Evolutionary conservation across 2,113 vertebrate species (phyloP), one percentile per base, ranked within the genome.

Genomic region (Morone saxatilis): DNA sequence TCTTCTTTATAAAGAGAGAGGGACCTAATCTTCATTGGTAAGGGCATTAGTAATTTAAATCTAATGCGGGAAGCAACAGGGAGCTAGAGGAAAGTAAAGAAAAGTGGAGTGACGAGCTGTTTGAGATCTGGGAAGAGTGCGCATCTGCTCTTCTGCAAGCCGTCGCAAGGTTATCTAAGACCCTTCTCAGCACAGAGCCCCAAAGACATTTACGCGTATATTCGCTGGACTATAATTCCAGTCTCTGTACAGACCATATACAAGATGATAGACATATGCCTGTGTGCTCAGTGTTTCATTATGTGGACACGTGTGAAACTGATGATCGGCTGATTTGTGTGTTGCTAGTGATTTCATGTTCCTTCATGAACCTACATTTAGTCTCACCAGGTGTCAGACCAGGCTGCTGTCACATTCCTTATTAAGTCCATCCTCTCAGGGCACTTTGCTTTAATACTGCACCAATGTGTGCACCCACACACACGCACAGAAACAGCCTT

Each of bases 371-470:
- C 19, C 12, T 72, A 10, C 12, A 53, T 56, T 45, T 56, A 25
- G 14, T 70, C 36, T 9, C 47, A 40, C 38, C 75, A 86, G 72
- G 43, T 85, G 77, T 84, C 19, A 76, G 78, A 76, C n/a, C 1
- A 9, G 36, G 41, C 66, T 65, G 69, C 78, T 75, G 31, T 84
- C 76, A 66, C 67, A 70, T 87, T 90, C 80, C 74, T 86, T 51
- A 83, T 88, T 67, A 61, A 50, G 73, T 22, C n/a, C 25, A 7
- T 83, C 71, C 59, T 84, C 75, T 72, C 43, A 67, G 71, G 72
- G 72, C 59, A 45, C 9, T 76, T 83, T 61, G 60, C 59, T 67
- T 71, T 61, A 70, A 56, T 66, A 53, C n/a, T 47, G 19, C 74
- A 81, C 20, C 36, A 51, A 71, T 50, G 53, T 22, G 40, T 63